Evolutionary conservation across 1,140 invertebrate genomes (phyloP).

Genomic region (Cydia amplana): DNA sequence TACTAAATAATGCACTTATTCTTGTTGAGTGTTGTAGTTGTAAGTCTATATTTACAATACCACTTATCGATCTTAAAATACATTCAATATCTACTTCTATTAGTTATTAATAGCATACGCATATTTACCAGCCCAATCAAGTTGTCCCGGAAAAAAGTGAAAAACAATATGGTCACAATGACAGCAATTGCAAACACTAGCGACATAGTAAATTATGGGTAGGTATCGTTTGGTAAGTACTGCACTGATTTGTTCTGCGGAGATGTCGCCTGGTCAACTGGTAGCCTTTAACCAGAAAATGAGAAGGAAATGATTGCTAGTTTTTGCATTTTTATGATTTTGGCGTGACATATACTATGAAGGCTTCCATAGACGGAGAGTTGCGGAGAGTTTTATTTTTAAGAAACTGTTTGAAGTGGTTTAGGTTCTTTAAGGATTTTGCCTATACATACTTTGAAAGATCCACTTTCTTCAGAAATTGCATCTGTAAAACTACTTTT

Average conservation of each 20-base stretch:
- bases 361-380: not conserved
- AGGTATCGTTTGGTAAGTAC: not conserved
- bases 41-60: not conserved
- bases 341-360: not conserved
- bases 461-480: too few species aligned
- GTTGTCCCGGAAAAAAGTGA: not conserved
- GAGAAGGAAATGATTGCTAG: not conserved
- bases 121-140: not conserved
- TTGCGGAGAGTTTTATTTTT: not conserved
- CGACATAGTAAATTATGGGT: not conserved
- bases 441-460: too few species aligned
- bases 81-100: not conserved
- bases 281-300: not conserved
- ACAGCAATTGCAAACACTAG: not conserved
- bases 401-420: not conserved
- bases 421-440: too few species aligned
- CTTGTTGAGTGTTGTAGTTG: too few species aligned
- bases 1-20: too few species aligned
- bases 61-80: not conserved
- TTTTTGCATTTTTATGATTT: conserved; percentile 12
- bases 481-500: too few species aligned
- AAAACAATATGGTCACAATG: not conserved
- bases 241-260: not conserved
- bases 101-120: not conserved
- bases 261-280: not conserved